Percentiles rank a stretch among this genome's conserved stretches.
Evolutionary conservation across 1,140 invertebrate genomes (phyloP).

Genomic region (Ditylenchus dipsaci): DNA sequence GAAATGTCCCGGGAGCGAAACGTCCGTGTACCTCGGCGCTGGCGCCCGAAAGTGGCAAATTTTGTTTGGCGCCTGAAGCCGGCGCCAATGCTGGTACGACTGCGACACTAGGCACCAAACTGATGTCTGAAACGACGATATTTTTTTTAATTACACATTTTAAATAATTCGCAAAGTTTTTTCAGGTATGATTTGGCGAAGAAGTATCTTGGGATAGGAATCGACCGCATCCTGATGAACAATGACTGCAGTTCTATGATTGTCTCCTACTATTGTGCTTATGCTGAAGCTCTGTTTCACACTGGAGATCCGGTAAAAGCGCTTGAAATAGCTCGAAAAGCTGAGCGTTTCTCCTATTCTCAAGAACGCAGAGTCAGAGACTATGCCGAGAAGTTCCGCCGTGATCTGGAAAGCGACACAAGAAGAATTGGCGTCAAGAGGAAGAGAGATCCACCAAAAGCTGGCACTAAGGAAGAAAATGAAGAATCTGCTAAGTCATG

Average conservation of each 20-base stretch:
- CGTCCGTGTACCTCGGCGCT: too few species aligned
- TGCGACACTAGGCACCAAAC: too few species aligned
- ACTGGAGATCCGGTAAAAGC: slow-evolving; percentile 50
- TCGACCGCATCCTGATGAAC: slow-evolving; percentile 44
- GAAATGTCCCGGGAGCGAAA: too few species aligned
- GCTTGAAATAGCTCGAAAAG: slow-evolving; percentile 50
- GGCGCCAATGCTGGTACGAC: too few species aligned
- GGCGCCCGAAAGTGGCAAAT: too few species aligned
- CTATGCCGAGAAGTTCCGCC: slow-evolving; percentile 34
- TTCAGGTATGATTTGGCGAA: slow-evolving; percentile 45
- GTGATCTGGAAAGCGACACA: slow-evolving; percentile 22
- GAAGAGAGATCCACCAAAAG: not conserved
- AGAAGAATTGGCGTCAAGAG: not conserved
- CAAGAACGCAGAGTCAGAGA: slow-evolving; percentile 13
- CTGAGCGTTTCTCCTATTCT: slow-evolving; percentile 30
- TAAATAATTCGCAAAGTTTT: not conserved
- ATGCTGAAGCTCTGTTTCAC: slow-evolving; percentile 56
- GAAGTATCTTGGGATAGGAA: slow-evolving; percentile 50
- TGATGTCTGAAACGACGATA: too few species aligned
- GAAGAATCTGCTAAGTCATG: not conserved
- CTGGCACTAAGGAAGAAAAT: not conserved
- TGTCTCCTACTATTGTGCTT: slow-evolving; percentile 53
- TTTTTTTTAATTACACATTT: too few species aligned
- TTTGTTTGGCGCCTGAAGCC: too few species aligned
- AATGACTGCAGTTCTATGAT: slow-evolving; percentile 36